phyloP scores from a whole-genome alignment of 1,140 invertebrate species.

The Hypothenemus hampei region DNA sequence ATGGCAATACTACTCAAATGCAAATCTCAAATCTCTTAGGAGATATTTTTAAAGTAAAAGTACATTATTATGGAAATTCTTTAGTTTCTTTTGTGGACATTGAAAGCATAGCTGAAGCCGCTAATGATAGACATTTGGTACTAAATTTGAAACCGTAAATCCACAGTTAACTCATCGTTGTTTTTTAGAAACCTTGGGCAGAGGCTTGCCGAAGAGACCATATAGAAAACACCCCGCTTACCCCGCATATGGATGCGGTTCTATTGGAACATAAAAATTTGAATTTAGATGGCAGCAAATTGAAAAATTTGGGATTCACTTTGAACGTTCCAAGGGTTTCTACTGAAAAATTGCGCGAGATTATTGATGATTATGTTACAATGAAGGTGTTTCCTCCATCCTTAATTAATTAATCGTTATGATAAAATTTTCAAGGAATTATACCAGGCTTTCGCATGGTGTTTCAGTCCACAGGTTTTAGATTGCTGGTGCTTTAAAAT shows the following conservation, averaged over 20 bases:
- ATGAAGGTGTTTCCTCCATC: constrained; percentile 71
- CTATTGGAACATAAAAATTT: constrained; percentile 74
- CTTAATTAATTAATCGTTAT: constrained; percentile 40
- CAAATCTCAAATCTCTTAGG: constrained; percentile 70
- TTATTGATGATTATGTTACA: constrained; percentile 62
- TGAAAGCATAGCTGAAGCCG: constrained; percentile 75
- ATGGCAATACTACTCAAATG: constrained; percentile 77
- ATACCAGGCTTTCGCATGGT: too few species aligned
- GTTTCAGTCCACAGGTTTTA: too few species aligned
- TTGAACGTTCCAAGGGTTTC: constrained; percentile 57
- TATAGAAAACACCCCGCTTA: constrained; percentile 78
- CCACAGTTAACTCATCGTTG: too few species aligned
- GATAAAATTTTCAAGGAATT: neutral
- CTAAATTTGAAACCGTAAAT: too few species aligned
- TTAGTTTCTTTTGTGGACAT: constrained; percentile 74
- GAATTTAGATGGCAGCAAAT: constrained; percentile 65
- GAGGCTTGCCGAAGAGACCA: constrained; percentile 70
- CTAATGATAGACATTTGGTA: constrained; percentile 85
- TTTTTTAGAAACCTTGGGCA: constrained; percentile 66
- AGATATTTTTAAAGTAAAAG: constrained; percentile 80
- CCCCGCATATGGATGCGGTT: constrained; percentile 79
- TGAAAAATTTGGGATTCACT: constrained; percentile 55
- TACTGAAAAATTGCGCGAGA: constrained; percentile 57
- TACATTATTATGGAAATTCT: constrained; percentile 77
- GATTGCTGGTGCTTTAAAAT: too few species aligned